These are phyloP conservation scores for Uromys caudimaculatus DNA, from an alignment of 2,797 vertebrate genomes.

Conservation along the genomic window DNA sequence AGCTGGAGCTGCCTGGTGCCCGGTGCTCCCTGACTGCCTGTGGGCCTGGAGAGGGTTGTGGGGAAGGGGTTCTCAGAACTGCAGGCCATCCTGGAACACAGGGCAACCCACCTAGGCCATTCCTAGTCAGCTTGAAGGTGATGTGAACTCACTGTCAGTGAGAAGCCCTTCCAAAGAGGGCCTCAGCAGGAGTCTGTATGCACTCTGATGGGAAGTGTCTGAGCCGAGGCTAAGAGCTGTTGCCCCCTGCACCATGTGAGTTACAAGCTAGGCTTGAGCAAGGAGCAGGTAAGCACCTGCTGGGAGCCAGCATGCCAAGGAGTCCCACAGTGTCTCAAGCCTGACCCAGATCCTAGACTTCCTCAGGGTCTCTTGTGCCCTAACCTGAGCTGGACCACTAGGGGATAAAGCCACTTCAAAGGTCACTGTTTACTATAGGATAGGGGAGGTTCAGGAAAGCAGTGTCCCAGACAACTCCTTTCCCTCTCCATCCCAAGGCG, in stretches of 20 bases:
- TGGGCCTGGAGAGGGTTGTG: background rate
- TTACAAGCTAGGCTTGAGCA: background rate
- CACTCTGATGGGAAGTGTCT: accelerated
- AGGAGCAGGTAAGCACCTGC: background rate
- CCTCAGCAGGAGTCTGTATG: background rate
- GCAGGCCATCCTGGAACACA: background rate
- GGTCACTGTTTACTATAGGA: too few relatives aligned
- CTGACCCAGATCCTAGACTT: too few relatives aligned
- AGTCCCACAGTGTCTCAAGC: background rate
- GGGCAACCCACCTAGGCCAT: background rate
- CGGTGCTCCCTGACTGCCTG: background rate
- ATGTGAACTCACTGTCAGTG: background rate
- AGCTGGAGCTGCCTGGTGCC: background rate
- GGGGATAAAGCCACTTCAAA: background rate
- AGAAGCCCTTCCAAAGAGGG: background rate
- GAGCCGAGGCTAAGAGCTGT: background rate
- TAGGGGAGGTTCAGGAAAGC: background rate
- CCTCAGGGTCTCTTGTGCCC: background rate
- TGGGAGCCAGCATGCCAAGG: background rate
- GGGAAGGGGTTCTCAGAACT: accelerated
- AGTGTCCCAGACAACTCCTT: too few relatives aligned
- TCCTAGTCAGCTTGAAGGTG: background rate
- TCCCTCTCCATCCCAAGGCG: background rate
- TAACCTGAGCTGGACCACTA: background rate
- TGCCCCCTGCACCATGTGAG: background rate